phyloP scores from a whole-genome alignment of 1,140 invertebrate genomes.

The Lepeophtheirus salmonis region DNA sequence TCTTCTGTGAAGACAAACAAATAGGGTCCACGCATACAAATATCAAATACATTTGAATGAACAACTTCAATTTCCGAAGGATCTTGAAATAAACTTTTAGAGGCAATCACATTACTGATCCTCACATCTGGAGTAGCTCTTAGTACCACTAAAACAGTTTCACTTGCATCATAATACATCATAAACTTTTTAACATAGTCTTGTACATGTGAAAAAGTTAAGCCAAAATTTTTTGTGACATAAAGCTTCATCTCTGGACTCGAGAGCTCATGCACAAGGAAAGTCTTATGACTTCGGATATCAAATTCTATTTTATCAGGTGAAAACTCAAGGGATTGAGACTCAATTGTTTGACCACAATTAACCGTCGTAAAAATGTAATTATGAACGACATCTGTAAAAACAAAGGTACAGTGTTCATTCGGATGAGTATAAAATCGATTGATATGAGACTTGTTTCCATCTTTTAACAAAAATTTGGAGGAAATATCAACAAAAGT shows the following conservation, averaged over 20 bases:
- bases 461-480: slow-evolving; percentile 1
- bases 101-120: slow-evolving; percentile 36
- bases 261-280: slow-evolving; percentile 13
- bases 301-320: slow-evolving; percentile 9
- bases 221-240: slow-evolving; percentile 50
- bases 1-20: slow-evolving; percentile 22
- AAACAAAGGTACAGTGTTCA: slow-evolving; percentile 10
- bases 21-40: not conserved
- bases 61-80: slow-evolving; percentile 20
- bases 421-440: slow-evolving; percentile 2
- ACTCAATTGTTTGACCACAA: not conserved
- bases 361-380: slow-evolving; percentile 1
- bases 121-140: slow-evolving; percentile 36
- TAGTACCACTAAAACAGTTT: slow-evolving; percentile 45
- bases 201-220: slow-evolving; percentile 41
- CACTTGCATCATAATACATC: slow-evolving; percentile 35
- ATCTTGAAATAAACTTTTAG: slow-evolving; percentile 28
- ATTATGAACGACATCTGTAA: slow-evolving; percentile 10
- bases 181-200: slow-evolving; percentile 53
- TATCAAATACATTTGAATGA: not conserved
- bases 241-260: slow-evolving; percentile 38
- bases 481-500: slow-evolving; percentile 10
- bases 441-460: not conserved
- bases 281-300: not conserved
- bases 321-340: not conserved